Conservation (phyloP, 2,113 vertebrate species). For the Eubucco bourcierii region DNA sequence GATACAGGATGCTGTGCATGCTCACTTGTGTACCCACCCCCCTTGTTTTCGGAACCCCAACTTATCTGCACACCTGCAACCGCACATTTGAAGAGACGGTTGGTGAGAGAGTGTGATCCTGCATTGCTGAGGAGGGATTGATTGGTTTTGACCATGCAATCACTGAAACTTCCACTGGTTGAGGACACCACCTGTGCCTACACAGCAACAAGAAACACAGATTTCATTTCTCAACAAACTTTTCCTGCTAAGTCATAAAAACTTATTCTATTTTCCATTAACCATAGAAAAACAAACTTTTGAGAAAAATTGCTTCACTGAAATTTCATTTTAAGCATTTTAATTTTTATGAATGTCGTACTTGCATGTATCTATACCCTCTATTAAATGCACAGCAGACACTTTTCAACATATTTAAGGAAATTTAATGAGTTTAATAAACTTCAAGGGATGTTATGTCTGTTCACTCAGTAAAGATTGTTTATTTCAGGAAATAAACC, state of each 20-base stretch:
- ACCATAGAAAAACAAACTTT: not conserved
- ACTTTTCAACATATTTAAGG: conserved; percentile 54
- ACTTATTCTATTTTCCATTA: not conserved
- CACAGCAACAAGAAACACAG: not conserved
- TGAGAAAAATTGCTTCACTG: not conserved
- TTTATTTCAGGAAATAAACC: conserved; percentile 66
- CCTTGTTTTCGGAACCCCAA: accelerated
- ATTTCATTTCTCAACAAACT: not conserved
- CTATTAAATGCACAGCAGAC: conserved; percentile 39
- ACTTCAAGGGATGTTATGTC: conserved; percentile 46
- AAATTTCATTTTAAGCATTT: conserved; percentile 35
- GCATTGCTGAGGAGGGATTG: not conserved
- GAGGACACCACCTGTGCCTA: not conserved
- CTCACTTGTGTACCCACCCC: accelerated
- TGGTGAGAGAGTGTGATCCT: not conserved
- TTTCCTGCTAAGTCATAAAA: not conserved
- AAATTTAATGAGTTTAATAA: conserved; percentile 72
- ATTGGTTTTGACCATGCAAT: not conserved
- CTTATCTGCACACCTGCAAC: not conserved
- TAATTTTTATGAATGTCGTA: conserved; percentile 33
- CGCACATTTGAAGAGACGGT: not conserved
- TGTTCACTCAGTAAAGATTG: conserved; percentile 16
- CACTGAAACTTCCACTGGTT: not conserved
- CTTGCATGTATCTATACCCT: conserved; percentile 23
- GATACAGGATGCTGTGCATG: accelerated